Percentiles rank a stretch among this genome's conserved stretches.
Evolutionary conservation across 2,113 vertebrate genomes (phyloP).

Genomic region (Aviceda subcristata): DNA sequence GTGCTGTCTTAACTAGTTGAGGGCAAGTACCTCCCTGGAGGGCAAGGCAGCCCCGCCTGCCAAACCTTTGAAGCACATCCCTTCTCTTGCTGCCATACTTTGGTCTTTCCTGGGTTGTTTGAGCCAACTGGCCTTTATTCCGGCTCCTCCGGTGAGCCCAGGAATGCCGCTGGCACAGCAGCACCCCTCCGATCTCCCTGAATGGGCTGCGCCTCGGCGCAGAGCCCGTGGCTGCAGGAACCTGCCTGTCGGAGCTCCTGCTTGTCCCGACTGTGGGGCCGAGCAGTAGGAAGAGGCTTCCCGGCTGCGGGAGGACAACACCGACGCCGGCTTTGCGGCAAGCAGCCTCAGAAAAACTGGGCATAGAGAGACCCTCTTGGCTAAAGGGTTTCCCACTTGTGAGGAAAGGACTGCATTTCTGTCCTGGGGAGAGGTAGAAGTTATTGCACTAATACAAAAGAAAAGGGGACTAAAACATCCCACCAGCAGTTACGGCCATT

Average conservation of each 20-base stretch:
- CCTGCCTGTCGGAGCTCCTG: not conserved
- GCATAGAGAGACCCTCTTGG: not conserved
- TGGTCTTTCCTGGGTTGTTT: no score
- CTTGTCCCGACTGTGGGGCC: accelerated
- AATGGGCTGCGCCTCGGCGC: accelerated
- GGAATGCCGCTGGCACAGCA: not conserved
- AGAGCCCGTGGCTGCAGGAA: not conserved
- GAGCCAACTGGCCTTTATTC: not conserved
- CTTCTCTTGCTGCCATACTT: not conserved
- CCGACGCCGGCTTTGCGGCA: not conserved
- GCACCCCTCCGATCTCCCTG: not conserved
- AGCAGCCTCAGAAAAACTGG: accelerated
- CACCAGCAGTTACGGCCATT: not conserved
- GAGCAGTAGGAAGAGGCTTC: accelerated
- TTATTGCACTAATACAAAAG: accelerated
- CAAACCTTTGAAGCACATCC: not conserved
- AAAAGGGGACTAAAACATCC: not conserved
- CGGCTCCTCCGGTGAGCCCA: not conserved
- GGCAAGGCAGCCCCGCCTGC: not conserved
- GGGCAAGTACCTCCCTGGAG: not conserved
- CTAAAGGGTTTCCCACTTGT: not conserved
- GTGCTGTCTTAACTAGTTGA: not conserved
- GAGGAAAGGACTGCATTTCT: not conserved
- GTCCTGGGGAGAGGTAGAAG: not conserved
- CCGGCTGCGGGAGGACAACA: not conserved